A percentile compares a stretch with the other conserved stretches of the same genome.
Conservation (phyloP, 2,888 invertebrate genomes). For the Blastobasis lacticolella region DNA sequence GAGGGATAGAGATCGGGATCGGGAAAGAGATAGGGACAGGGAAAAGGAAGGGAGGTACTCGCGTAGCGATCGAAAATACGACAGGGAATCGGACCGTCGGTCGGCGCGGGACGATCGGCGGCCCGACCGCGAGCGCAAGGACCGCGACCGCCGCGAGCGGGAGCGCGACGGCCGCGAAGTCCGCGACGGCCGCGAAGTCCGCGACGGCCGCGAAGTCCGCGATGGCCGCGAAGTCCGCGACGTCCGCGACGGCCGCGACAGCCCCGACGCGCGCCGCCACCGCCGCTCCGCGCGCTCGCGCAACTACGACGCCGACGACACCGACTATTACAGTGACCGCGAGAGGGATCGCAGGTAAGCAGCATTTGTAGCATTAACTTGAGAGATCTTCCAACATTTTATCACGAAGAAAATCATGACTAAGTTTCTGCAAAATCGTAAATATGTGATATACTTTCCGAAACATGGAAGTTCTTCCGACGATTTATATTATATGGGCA, state of each 20-base stretch:
- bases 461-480: too few relatives aligned
- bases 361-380: too few relatives aligned
- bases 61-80: conserved; percentile 47
- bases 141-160: conserved; percentile 14
- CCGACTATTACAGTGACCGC: conserved; percentile 80
- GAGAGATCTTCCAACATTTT: too few relatives aligned
- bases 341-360: conserved; percentile 69
- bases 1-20: conserved; percentile 30
- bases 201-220: conserved; percentile 46
- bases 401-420: too few relatives aligned
- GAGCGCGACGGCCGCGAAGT: too few relatives aligned
- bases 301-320: conserved; percentile 78
- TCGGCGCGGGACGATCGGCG: conserved; percentile 42
- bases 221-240: conserved; percentile 12
- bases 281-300: conserved; percentile 55
- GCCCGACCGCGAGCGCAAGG: conserved; percentile 25
- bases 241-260: conserved; percentile 49
- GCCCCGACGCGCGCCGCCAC: conserved; percentile 42
- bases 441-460: too few relatives aligned
- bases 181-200: conserved; percentile 41
- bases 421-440: too few relatives aligned
- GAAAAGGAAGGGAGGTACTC: conserved; percentile 40
- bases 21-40: conserved; percentile 20
- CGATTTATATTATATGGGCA: too few relatives aligned
- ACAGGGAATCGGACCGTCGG: conserved; percentile 39